These are phyloP conservation scores for Hoplostethus mediterraneus DNA, from an alignment of 2,797 vertebrate genomes.

Conservation along the genomic window DNA sequence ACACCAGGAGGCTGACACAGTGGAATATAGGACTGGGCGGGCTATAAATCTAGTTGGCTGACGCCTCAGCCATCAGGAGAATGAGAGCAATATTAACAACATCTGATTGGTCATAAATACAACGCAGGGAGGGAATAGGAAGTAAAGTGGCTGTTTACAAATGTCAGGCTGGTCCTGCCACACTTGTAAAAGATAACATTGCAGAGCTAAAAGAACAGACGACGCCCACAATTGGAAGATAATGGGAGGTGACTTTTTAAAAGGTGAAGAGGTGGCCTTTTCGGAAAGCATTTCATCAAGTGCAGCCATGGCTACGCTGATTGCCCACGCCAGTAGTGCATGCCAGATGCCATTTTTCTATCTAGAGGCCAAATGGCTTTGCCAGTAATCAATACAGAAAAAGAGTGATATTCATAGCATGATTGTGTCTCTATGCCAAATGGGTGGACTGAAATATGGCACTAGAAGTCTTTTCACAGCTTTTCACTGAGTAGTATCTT, in stretches of 20 bases:
- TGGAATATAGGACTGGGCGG: conserved; percentile 55
- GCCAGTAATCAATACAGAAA: conserved; percentile 40
- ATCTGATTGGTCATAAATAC: conserved; percentile 62
- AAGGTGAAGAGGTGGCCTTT: conserved; percentile 83
- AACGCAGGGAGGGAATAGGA: conserved; percentile 38
- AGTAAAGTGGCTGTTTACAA: conserved; percentile 73
- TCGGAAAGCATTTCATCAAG: conserved; percentile 75
- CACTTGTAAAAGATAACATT: conserved; percentile 72
- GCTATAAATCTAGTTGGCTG: conserved; percentile 9
- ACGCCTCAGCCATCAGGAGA: conserved; percentile 6
- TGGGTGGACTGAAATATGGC: not conserved
- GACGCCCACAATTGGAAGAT: conserved; percentile 63
- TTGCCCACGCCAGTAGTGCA: conserved; percentile 49
- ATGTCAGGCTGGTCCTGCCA: conserved; percentile 75
- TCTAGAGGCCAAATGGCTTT: conserved; percentile 42
- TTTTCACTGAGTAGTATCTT: conserved; percentile 8
- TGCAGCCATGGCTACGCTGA: conserved; percentile 43
- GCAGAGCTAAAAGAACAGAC: conserved; percentile 54
- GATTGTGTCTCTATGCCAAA: conserved; percentile 1
- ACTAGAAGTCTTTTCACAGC: not conserved
- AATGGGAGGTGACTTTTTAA: conserved; percentile 78
- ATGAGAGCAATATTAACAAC: conserved; percentile 2
- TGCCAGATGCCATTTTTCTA: conserved; percentile 26
- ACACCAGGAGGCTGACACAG: conserved; percentile 37
- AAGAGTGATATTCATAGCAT: conserved; percentile 32